Conservation (phyloP, 2,888 invertebrate genomes). For the Deladenus siricidicola region DNA sequence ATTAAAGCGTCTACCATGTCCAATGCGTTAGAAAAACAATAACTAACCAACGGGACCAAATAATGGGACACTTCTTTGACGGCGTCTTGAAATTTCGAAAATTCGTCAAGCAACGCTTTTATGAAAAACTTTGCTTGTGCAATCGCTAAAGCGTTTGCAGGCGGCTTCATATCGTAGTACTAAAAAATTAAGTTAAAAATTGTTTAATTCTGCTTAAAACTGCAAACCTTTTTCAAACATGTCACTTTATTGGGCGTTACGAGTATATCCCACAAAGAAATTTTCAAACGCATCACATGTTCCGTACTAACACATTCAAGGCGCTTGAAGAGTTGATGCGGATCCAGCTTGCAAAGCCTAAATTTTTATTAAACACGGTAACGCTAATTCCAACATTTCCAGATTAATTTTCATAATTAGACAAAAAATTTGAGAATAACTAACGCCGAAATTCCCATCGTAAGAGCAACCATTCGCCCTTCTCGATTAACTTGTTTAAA, state of each 20-base stretch:
- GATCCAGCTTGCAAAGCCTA: slow-evolving; percentile 10
- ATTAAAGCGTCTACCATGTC: too few species aligned
- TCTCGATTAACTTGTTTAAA: background rate
- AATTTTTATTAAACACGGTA: background rate
- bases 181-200: slow-evolving; percentile 4
- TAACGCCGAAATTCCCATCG: background rate
- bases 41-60: slow-evolving; percentile 1
- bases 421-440: background rate
- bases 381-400: background rate
- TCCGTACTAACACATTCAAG: slow-evolving; percentile 8
- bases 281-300: slow-evolving; percentile 8
- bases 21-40: too few species aligned
- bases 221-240: slow-evolving; percentile 11
- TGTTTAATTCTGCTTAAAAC: background rate
- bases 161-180: slow-evolving; percentile 7
- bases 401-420: background rate
- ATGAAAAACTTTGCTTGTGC: slow-evolving; percentile 11
- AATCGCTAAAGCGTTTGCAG: slow-evolving; percentile 7
- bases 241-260: slow-evolving; percentile 10
- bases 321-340: slow-evolving; percentile 11
- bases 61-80: slow-evolving; percentile 1
- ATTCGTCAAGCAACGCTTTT: slow-evolving; percentile 9
- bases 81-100: slow-evolving; percentile 12
- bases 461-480: background rate
- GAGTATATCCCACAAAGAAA: slow-evolving; percentile 9